Conservation (phyloP, 2,797 vertebrate species). For the Trachurus trachurus region DNA sequence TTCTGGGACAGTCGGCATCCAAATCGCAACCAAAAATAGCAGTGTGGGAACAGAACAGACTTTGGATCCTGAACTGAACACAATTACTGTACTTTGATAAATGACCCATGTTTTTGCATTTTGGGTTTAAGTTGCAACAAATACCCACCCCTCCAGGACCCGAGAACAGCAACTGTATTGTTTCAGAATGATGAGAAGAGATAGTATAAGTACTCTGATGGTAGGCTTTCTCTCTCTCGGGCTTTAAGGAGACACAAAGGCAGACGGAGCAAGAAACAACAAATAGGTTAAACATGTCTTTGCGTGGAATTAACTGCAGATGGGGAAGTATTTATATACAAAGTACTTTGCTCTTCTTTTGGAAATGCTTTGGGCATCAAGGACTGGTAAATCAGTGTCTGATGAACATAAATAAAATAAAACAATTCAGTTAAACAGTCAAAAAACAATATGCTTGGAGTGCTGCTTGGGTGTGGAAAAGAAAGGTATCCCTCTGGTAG, state of each 20-base stretch:
- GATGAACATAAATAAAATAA: too few species aligned
- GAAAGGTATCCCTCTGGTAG: too few species aligned
- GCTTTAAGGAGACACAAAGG: slow-evolving; percentile 31
- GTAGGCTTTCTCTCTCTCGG: background rate
- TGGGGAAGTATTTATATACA: slow-evolving; percentile 28
- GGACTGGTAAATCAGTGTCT: background rate
- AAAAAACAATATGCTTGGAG: too few species aligned
- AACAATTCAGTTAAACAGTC: too few species aligned
- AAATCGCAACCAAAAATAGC: slow-evolving; percentile 68
- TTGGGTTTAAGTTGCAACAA: slow-evolving; percentile 57
- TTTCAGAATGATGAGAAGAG: slow-evolving; percentile 33
- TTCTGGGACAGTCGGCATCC: slow-evolving; percentile 63
- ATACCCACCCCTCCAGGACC: slow-evolving; percentile 51
- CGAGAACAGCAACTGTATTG: slow-evolving; percentile 47
- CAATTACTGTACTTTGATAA: slow-evolving; percentile 67
- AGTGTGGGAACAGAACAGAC: slow-evolving; percentile 64
- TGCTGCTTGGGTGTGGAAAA: too few species aligned
- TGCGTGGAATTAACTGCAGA: slow-evolving; percentile 43
- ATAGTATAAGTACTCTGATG: background rate
- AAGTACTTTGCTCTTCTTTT: background rate
- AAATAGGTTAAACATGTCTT: slow-evolving; percentile 28
- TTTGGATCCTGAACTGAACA: slow-evolving; percentile 51
- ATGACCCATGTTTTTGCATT: slow-evolving; percentile 61
- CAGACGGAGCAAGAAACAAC: slow-evolving; percentile 10
- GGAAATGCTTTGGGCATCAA: background rate